A percentile compares a stretch with the other conserved stretches of the same genome.
These are phyloP conservation scores for Bellardia pandia DNA, from an alignment of 2,888 invertebrate species.

Conservation along the genomic window DNA sequence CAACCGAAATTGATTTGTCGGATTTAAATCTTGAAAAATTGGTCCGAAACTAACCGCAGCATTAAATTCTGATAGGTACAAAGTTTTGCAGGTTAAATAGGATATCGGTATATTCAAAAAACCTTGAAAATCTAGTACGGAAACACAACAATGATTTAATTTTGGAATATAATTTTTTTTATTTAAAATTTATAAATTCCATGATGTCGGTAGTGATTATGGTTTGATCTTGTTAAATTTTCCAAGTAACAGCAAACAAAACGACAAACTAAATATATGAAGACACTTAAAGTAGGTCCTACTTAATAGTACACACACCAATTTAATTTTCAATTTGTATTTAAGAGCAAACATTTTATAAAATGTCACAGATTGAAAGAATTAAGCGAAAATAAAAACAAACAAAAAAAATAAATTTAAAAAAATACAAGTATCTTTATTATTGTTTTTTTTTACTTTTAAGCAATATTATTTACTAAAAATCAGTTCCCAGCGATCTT, in stretches of 20 bases:
- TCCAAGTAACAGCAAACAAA: neutral
- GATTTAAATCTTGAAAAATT: too few species aligned
- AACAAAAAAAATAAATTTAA: constrained; percentile 23
- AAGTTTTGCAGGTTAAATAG: too few species aligned
- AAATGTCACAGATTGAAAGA: constrained; percentile 46
- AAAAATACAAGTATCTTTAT: constrained; percentile 22
- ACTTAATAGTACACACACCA: neutral
- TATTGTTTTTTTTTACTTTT: constrained; percentile 37
- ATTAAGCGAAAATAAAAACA: constrained; percentile 35
- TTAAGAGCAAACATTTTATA: constrained; percentile 16
- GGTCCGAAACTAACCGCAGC: too few species aligned
- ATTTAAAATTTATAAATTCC: too few species aligned
- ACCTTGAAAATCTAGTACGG: too few species aligned
- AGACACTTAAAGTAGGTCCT: neutral
- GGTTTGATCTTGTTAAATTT: too few species aligned
- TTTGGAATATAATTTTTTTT: too few species aligned
- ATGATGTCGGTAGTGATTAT: too few species aligned
- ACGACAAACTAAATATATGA: neutral
- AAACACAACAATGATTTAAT: too few species aligned
- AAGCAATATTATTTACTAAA: constrained; percentile 50
- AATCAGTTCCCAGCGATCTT: constrained; percentile 75
- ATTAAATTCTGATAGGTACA: too few species aligned
- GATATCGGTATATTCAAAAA: too few species aligned
- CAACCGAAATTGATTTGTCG: too few species aligned
- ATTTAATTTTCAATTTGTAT: neutral